Evolutionary conservation across 2,888 invertebrate genomes (phyloP), one percentile per base, ranked within the genome.

Genomic region (Campopleginae sp.): DNA sequence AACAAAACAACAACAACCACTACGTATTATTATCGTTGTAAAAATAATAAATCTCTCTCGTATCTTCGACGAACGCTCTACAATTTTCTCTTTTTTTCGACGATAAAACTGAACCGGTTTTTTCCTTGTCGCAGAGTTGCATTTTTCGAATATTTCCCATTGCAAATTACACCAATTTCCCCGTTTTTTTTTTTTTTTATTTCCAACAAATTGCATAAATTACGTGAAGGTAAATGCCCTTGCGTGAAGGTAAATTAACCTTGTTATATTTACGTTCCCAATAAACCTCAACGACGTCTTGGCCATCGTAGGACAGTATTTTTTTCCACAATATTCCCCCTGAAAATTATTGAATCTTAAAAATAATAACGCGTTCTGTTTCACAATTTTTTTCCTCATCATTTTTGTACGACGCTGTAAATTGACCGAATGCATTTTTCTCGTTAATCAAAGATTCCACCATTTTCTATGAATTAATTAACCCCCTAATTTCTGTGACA

Each of bases 21-120:
- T 48, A 71, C 27, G 10, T 58, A 31, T 33, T 61, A 38, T 65
- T 76, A 33, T 65, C 65, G 51, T 58, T 42, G 46, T 61, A 66
- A 17, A 71, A 71, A 71, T 33, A 71, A 71, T 70, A n/a, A n/a
- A n/a, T 48, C 46, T 70, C 48, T 7, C n/a, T 44, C 71, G 19
- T 54, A 23, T 12, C 5, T 14, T 19, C 51, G 2, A 42, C 44
- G 31, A 4, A 42, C 48, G 63, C 6, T 38, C 33, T 19, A 19
- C 27, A 63, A 46, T 75, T 75, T 33, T 48, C 46, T 75, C 63
- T 48, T 63, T 19, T 33, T 54, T 33, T 17, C 2, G 4, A 4
- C 27, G 27, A 58, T 14, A 27, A 27, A 58, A 58, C 54, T 10
- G 10, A 54, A 54, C 58, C 58, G 51, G 51, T 51, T 51, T 6